Conservation (phyloP, 2,113 vertebrate species). For the Scartelaos histophorus region DNA sequence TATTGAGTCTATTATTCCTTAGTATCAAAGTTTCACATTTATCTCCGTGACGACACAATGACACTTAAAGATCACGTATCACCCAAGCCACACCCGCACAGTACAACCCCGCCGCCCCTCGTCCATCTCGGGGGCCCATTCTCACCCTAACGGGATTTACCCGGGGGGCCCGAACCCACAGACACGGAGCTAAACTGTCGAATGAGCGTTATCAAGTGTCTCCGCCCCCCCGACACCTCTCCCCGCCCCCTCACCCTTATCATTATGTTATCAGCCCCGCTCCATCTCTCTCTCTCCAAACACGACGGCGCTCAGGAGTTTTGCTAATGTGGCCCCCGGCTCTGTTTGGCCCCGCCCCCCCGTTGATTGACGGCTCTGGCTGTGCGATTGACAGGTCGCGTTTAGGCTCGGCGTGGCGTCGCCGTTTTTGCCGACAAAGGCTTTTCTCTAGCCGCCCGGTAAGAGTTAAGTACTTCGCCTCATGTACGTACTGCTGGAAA, state of each 20-base stretch:
- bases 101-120: conserved; percentile 11
- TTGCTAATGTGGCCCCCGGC: conserved; percentile 77
- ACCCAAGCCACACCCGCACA: not conserved
- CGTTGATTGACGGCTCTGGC: conserved; percentile 79
- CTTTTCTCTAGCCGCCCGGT: conserved; percentile 11
- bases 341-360: conserved; percentile 75
- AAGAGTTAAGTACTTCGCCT: conserved; percentile 30
- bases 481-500: no score
- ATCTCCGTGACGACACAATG: not conserved
- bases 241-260: conserved; percentile 72
- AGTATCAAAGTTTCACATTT: not conserved
- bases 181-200: conserved; percentile 73
- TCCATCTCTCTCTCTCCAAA: conserved; percentile 78
- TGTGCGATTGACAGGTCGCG: conserved; percentile 79
- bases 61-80: not conserved
- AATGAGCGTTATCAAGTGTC: conserved; percentile 76
- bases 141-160: conserved; percentile 72
- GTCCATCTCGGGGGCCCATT: conserved; percentile 21
- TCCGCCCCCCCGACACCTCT: conserved; percentile 71
- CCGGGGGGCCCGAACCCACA: conserved; percentile 70
- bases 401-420: conserved; percentile 57
- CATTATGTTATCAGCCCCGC: conserved; percentile 78
- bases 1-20: no score
- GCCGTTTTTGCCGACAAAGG: conserved; percentile 64
- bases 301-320: conserved; percentile 61